Conservation (phyloP, 2,888 invertebrate genomes). For the Limnephilus marmoratus region DNA sequence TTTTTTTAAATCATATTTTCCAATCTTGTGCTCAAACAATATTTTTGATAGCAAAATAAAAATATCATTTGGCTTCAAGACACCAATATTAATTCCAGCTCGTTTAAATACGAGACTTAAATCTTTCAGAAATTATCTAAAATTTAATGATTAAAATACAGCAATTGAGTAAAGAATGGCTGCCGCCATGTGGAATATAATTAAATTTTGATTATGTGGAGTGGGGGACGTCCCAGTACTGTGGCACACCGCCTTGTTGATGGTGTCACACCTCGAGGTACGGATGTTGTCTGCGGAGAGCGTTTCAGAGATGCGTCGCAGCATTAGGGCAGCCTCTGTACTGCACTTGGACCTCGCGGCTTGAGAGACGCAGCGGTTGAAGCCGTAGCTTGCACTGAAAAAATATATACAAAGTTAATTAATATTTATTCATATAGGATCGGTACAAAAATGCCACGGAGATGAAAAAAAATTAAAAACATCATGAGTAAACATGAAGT, state of each 20-base stretch:
- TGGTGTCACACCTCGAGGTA: slow-evolving; percentile 39
- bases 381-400: slow-evolving; percentile 60
- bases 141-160: neutral
- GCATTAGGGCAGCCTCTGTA: slow-evolving; percentile 52
- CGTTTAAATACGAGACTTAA: neutral
- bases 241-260: slow-evolving; percentile 52
- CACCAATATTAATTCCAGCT: neutral
- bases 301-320: slow-evolving; percentile 59
- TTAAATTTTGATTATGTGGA: neutral
- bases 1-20: too few relatives aligned
- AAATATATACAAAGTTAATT: neutral
- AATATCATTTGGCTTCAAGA: too few relatives aligned
- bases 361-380: slow-evolving; percentile 56
- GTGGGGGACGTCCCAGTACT: neutral
- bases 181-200: neutral
- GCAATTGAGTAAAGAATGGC: neutral
- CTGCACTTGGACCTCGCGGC: slow-evolving; percentile 56
- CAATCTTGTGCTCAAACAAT: too few relatives aligned
- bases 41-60: too few relatives aligned
- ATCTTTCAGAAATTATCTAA: neutral
- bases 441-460: neutral
- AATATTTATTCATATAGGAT: neutral
- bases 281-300: slow-evolving; percentile 56
- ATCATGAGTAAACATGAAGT: too few relatives aligned
- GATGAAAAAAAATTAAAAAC: too few relatives aligned